Base-by-base conservation (phyloP, 1,140 invertebrate genomes). In the Palaemon carinicauda region DNA sequence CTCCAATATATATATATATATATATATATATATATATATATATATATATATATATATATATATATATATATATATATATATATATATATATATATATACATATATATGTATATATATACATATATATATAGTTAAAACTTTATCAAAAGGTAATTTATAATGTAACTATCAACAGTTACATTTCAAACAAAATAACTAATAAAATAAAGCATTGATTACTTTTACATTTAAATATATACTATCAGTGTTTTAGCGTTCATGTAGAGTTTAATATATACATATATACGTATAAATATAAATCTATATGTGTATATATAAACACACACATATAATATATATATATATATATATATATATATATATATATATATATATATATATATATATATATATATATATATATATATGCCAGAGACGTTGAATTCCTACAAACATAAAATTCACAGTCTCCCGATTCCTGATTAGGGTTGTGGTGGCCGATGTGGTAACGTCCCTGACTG, bases 361-460 rank as follows among this genome's bases (percentile, higher is more conserved):
- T 52, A 77, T 51, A 77, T 53, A 77, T 53, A 52, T 77, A 77
- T 77, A 53, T 77, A 24, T 3, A 77, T 77, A 77, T 52, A 77
- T 77, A 77, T 77, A 77, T 52, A 77, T 77, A 77, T 52, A 77
- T 77, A 77, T 77, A 52, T 77, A 77, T 77, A 50, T 52, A 50
- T 77, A 50, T 77, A 50, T 52, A 50, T 52, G 19, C 10, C 3
- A 75, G n/a, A 52, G 15, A 75, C 14, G n/a, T 75, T 10, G 17
- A 75, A n/a, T n/a, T n/a, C n/a, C n/a, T n/a, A n/a, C n/a, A n/a
- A n/a, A n/a, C n/a, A n/a, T n/a, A n/a, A n/a, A n/a, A n/a, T n/a
- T n/a, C n/a, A n/a, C n/a, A n/a, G n/a, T n/a, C n/a, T n/a, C n/a
- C n/a, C n/a, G n/a, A n/a, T n/a, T n/a, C n/a, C n/a, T n/a, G n/a